A percentile compares a stretch with the other conserved stretches of the same genome.
Evolutionary conservation across 2,797 vertebrate genomes (phyloP).

Genomic region (Spinibarbus caldwelli): DNA sequence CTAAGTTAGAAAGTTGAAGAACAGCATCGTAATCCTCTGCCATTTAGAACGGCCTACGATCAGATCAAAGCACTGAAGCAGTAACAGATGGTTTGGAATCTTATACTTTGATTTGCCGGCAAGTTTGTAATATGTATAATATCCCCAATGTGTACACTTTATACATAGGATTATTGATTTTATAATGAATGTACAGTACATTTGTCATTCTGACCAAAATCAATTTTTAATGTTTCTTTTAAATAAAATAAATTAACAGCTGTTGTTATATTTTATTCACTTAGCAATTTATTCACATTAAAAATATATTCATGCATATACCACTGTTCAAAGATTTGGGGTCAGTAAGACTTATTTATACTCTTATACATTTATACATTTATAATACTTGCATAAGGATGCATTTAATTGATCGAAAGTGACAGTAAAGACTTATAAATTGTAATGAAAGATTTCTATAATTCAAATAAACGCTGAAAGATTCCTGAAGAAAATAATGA

Average conservation of each 20-base stretch:
- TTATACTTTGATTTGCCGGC: conserved; percentile 5
- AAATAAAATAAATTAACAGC: not conserved
- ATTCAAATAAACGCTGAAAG: not conserved
- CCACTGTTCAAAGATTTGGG: not conserved
- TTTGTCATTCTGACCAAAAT: not conserved
- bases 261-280: not conserved
- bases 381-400: not conserved
- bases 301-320: not conserved
- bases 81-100: not conserved
- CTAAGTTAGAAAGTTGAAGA: not conserved
- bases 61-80: not conserved
- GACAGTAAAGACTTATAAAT: not conserved
- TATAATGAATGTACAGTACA: not conserved
- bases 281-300: no score
- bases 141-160: not conserved
- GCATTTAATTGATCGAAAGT: not conserved
- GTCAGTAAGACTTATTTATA: not conserved
- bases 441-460: not conserved
- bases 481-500: no score
- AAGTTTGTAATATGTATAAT: not conserved
- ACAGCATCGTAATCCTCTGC: not conserved
- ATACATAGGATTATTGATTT: not conserved
- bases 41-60: not conserved
- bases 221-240: not conserved
- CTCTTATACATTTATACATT: no score